Evolutionary conservation across 2,888 invertebrate genomes (phyloP), one percentile per base, ranked within the genome.

Genomic region (Synanthedon formicaeformis): DNA sequence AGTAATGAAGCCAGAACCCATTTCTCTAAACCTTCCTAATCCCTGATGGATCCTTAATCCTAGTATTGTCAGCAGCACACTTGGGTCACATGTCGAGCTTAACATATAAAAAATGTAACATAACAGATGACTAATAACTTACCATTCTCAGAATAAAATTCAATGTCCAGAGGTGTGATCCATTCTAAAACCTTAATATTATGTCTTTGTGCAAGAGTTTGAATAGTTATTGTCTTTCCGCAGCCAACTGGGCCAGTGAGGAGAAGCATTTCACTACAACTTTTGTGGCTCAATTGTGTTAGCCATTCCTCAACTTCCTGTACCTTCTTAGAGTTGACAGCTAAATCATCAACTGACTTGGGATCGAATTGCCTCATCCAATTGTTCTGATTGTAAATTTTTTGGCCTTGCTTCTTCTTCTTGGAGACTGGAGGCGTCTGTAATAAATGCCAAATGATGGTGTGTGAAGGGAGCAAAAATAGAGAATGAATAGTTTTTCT

Each of bases 181-280:
- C 96, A 97, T 77, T 96, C 96, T 40, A 90, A 83, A 41, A 94
- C 66, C 62, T 90, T 89, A 40, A 90, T 78, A 34, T 88, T 82
- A 57, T 92, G 75, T 61, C 92, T 90, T 53, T 88, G 85, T 41
- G 94, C 92, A 10, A 96, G 61, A 8, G 91, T 88, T 54, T 86
- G 89, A 1, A 96, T 62, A 1, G 94, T 91, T 0, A 91, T 89
- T 1, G 96, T 94, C 82, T 97, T 97, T 0, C 96, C 96, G 69
- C 91, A 90, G 0, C 97, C 97, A 0, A 96, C 90, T 18, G 96
- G 94, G 0, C 97, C 97, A 6, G 92, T 92, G 18, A 97, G 62
- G 4, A 96, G 72, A 45, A 96, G 79, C 58, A 94, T 90, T 52
- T 88, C 81, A 58, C 83, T 76, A 52, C 63, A 64, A 54, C 74